Evolutionary conservation across 2,797 vertebrate genomes (phyloP).

Genomic region (Alcedo atthis): DNA sequence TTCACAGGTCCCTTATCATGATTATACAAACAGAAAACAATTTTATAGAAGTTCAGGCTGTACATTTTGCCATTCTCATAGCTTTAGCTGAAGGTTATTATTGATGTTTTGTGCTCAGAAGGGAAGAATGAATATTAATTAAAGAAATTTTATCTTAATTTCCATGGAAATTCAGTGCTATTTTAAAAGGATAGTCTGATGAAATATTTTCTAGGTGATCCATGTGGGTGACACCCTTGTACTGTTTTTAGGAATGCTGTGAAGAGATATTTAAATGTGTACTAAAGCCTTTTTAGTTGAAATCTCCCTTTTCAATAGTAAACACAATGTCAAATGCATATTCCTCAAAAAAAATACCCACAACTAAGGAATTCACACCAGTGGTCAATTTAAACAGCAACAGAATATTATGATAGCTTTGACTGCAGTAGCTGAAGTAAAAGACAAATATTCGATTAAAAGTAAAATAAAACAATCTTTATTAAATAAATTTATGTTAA

Average conservation of each 20-base stretch:
- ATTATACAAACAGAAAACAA: constrained; percentile 32
- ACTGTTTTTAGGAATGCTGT: not conserved
- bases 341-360: not conserved
- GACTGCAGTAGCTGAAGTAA: not conserved
- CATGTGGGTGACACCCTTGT: not conserved
- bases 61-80: constrained; percentile 4
- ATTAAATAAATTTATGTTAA: not conserved
- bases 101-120: constrained; percentile 14
- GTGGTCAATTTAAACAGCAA: not conserved
- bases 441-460: not conserved
- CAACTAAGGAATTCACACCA: not conserved
- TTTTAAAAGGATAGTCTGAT: constrained; percentile 41
- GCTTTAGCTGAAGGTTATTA: constrained; percentile 4
- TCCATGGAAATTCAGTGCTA: constrained; percentile 21
- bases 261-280: not conserved
- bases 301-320: not conserved
- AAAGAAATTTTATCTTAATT: constrained; percentile 8
- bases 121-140: constrained; percentile 12
- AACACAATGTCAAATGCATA: not conserved
- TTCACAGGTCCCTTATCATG: constrained; percentile 19
- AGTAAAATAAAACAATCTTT: constrained; percentile 8
- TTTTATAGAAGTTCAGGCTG: constrained; percentile 18
- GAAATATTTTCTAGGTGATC: constrained; percentile 36
- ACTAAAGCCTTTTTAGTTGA: not conserved
- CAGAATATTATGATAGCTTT: not conserved